Conservation (phyloP, 1,140 invertebrate genomes). For the Phymorhynchus buccinoides region DNA sequence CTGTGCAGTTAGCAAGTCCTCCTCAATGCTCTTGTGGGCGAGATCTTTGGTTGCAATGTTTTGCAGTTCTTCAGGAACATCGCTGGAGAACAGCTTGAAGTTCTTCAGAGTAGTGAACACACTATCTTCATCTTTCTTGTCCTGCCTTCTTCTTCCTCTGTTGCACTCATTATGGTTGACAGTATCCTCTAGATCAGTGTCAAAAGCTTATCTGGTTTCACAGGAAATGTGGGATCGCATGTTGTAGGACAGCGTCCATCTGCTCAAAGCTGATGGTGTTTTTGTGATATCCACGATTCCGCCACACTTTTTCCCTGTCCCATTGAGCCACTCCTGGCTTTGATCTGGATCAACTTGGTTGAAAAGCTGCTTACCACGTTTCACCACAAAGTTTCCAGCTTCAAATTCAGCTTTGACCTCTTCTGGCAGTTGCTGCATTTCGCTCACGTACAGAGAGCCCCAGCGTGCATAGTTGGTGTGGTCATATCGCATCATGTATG, state of each 20-base stretch:
- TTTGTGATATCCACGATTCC: background rate
- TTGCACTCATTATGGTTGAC: conserved; percentile 18
- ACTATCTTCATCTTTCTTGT: background rate
- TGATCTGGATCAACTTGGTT: conserved; percentile 29
- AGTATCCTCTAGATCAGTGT: background rate
- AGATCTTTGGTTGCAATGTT: conserved; percentile 23
- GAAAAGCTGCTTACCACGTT: background rate
- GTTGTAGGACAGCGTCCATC: conserved; percentile 33
- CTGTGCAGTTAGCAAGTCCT: background rate
- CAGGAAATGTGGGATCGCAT: background rate
- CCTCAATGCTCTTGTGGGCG: background rate
- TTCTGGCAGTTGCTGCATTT: conserved; percentile 15
- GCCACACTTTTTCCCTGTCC: conserved; percentile 22
- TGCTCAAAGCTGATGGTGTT: conserved; percentile 13
- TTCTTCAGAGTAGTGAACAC: conserved; percentile 7
- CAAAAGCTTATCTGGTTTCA: background rate
- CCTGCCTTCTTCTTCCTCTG: background rate
- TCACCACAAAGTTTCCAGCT: conserved; percentile 29
- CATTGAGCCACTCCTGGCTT: conserved; percentile 27
- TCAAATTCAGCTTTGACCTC: conserved; percentile 7
- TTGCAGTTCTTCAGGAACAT: background rate
- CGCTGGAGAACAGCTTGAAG: background rate
- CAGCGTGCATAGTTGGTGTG: background rate
- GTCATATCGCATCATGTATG: no score
- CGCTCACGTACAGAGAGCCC: conserved; percentile 14